phyloP scores from a whole-genome alignment of 2,797 vertebrate species.

The Ataeniobius toweri region DNA sequence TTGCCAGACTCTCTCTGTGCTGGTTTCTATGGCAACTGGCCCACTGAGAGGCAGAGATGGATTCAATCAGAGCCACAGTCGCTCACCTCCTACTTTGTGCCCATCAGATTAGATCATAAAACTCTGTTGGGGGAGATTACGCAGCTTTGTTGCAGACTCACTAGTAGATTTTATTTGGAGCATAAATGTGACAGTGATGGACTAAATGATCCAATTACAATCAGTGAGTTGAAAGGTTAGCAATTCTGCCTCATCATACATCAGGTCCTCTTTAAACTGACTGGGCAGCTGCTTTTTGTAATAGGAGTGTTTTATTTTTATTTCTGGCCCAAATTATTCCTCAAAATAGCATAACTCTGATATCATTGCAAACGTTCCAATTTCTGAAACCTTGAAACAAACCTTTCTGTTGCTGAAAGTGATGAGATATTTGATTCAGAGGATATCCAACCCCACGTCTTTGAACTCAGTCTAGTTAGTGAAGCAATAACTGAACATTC shows the following conservation, averaged over 20 bases:
- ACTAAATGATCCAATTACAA: not conserved
- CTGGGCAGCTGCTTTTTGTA: too few species aligned
- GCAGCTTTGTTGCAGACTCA: constrained; percentile 6
- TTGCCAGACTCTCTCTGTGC: constrained; percentile 30
- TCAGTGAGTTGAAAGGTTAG: not conserved
- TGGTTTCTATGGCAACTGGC: constrained; percentile 62
- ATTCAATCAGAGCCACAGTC: constrained; percentile 37
- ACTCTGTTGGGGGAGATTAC: constrained; percentile 3
- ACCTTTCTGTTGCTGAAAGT: too few species aligned
- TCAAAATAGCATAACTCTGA: not conserved
- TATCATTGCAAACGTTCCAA: too few species aligned
- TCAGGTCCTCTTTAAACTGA: too few species aligned
- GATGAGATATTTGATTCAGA: too few species aligned
- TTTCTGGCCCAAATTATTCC: not conserved
- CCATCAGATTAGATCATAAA: constrained; percentile 40
- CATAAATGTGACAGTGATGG: not conserved
- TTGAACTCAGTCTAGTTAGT: too few species aligned
- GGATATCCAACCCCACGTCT: too few species aligned
- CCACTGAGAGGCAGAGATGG: constrained; percentile 28
- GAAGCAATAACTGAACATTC: too few species aligned
- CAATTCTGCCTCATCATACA: too few species aligned
- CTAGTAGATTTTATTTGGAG: not conserved
- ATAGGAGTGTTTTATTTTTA: not conserved
- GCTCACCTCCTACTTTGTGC: constrained; percentile 30
- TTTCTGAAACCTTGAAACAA: too few species aligned